These are phyloP conservation scores for Hydroisotoma schaefferi DNA, from an alignment of 2,888 invertebrate species.

Conservation along the genomic window DNA sequence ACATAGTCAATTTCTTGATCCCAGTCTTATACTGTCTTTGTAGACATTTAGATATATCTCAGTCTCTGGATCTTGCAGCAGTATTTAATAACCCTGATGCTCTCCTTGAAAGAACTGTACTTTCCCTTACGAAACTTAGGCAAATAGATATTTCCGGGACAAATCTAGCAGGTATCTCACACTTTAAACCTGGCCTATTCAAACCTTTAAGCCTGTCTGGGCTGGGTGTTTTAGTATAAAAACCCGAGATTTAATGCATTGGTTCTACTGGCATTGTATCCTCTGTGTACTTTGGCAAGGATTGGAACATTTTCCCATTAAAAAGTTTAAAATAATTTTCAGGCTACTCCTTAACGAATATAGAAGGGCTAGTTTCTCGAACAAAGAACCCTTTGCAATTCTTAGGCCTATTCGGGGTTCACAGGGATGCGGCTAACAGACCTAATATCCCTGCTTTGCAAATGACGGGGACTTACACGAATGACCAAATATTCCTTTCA, in stretches of 20 bases:
- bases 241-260: too few relatives aligned
- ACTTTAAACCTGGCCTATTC: too few relatives aligned
- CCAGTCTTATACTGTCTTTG: background rate
- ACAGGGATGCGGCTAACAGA: slow-evolving; percentile 14
- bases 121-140: slow-evolving; percentile 6
- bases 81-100: slow-evolving; percentile 15
- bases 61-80: slow-evolving; percentile 25
- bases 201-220: too few relatives aligned
- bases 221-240: too few relatives aligned
- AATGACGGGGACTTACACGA: slow-evolving; percentile 10
- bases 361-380: slow-evolving; percentile 13
- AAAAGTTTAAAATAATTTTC: too few relatives aligned
- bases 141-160: slow-evolving; percentile 27
- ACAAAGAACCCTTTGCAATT: slow-evolving; percentile 9
- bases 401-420: slow-evolving; percentile 16
- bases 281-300: too few relatives aligned
- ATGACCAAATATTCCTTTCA: slow-evolving; percentile 15
- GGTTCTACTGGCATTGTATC: too few relatives aligned
- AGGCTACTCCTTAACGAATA: background rate
- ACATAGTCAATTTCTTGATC: too few relatives aligned
- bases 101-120: slow-evolving; percentile 5
- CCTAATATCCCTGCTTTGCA: slow-evolving; percentile 18
- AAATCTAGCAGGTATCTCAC: slow-evolving; percentile 17
- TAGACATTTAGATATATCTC: slow-evolving; percentile 23
- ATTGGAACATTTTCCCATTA: too few relatives aligned